Evolutionary conservation across 1,140 invertebrate species (phyloP).

Genomic region (Stratiolaelaps scimitus): DNA sequence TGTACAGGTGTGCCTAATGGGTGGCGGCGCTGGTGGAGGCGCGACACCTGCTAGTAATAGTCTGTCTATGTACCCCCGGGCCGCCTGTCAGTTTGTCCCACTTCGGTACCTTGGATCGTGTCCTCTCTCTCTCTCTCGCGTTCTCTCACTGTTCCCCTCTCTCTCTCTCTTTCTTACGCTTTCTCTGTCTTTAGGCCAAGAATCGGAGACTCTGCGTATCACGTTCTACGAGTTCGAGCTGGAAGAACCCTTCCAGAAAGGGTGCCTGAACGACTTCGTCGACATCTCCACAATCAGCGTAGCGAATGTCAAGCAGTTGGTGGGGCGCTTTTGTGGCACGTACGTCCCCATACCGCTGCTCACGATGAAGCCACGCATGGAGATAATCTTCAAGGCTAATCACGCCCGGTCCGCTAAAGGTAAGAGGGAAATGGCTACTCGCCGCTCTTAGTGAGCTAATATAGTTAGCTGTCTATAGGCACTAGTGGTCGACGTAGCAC

Average conservation of each 20-base stretch:
- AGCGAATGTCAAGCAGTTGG: conserved; percentile 36
- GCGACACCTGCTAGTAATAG: too few relatives aligned
- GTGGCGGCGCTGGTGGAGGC: too few relatives aligned
- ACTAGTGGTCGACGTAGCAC: too few relatives aligned
- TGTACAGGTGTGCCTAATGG: too few relatives aligned
- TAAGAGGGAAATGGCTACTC: too few relatives aligned
- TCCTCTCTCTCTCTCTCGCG: too few relatives aligned
- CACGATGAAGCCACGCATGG: conserved; percentile 39
- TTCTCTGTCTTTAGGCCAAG: conserved; percentile 28
- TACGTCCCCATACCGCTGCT: conserved; percentile 36
- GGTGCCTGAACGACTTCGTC: conserved; percentile 39
- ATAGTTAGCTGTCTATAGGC: too few relatives aligned
- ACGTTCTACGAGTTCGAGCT: conserved; percentile 35
- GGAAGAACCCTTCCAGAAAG: conserved; percentile 35
- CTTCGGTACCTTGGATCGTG: too few relatives aligned
- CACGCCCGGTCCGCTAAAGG: conserved; percentile 34
- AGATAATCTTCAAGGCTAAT: conserved; percentile 41
- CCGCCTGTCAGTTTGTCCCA: too few relatives aligned
- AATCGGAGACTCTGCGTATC: conserved; percentile 35
- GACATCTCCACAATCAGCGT: conserved; percentile 38
- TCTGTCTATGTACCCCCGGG: too few relatives aligned
- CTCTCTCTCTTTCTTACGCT: background rate
- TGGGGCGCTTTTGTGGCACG: conserved; percentile 39
- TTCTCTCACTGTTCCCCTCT: too few relatives aligned
- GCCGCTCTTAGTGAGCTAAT: too few relatives aligned